Evolutionary conservation across 2,797 vertebrate genomes (phyloP), one percentile per base, ranked within the genome.

Genomic region (Xenops minutus): DNA sequence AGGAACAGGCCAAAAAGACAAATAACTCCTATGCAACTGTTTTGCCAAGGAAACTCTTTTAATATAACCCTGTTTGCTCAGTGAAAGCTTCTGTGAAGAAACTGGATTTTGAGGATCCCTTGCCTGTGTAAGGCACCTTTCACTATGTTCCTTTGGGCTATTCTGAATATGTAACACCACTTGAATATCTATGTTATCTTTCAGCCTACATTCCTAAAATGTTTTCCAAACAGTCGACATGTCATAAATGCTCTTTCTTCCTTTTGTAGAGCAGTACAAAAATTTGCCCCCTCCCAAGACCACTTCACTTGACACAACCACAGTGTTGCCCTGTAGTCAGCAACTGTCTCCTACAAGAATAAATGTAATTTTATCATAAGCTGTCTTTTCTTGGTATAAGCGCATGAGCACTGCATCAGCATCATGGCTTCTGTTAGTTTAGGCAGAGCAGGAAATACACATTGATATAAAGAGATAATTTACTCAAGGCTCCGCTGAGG

Each of bases 101-200:
- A 78, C 3, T 30, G 23, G 51, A 66, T 91, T 92, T 81, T 78
- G 69, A 93, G 39, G 44, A 89, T 58, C 58, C 26, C 55, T 75
- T 78, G 54, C 26, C 68, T 78, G 16, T 44, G 54, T 78, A 89
- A 94, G 58, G 64, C 24, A 44, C 69, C 62, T 91, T 92, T 96
- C 85, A 73, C 82, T 91, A 10, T 2, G 52, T 34, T 91, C 76
- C 92, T 78, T 44, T 62, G n/a, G 87, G 89, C 82, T 93, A 91
- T 76, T 88, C 89, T 86, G 95, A 92, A 93, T 96, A 93, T 64
- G 82, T 52, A 91, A 89, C 85, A 84, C 43, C 62, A 76, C 87
- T 92, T 59, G 66, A 64, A 62, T 91, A 91, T 95, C 89, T 94
- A 62, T 22, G 92, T 62, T 96, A 95, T 97, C 96, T 93, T 94